A percentile compares a stretch with the other conserved stretches of the same genome.
Conservation (phyloP, 2,113 vertebrate species). For the Brachypteracias leptosomus region DNA sequence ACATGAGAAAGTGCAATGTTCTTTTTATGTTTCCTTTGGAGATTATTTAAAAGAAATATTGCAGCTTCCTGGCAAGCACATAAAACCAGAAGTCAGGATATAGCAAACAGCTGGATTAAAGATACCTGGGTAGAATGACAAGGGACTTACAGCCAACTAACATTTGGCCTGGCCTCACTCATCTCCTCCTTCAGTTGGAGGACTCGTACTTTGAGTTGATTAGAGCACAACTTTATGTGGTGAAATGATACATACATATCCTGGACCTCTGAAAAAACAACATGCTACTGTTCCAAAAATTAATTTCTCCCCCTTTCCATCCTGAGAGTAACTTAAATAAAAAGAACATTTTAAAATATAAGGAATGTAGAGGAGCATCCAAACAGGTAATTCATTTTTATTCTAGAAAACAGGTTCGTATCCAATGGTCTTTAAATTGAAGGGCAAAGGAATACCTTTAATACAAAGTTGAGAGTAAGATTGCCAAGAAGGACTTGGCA, state of each 20-base stretch:
- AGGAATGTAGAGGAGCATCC: not conserved
- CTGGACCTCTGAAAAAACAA: not conserved
- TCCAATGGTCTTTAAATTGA: not conserved
- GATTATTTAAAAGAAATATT: conserved; percentile 29
- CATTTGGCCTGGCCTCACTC: not conserved
- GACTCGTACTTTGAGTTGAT: not conserved
- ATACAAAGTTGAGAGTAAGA: not conserved
- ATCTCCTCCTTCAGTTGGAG: not conserved
- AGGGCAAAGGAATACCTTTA: not conserved
- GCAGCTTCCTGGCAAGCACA: not conserved
- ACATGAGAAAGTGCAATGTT: conserved; percentile 4
- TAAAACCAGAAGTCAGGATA: not conserved
- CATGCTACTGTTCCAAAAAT: not conserved
- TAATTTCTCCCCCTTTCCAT: not conserved
- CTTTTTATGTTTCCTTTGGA: conserved; percentile 40
- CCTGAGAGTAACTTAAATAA: not conserved
- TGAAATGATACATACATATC: not conserved
- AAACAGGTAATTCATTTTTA: not conserved
- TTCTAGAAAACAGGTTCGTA: not conserved
- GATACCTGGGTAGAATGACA: conserved; percentile 20
- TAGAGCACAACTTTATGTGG: not conserved
- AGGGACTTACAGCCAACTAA: not conserved
- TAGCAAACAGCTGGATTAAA: conserved; percentile 11
- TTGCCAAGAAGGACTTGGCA: not conserved
- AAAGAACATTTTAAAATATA: not conserved